Conservation (phyloP, 2,113 vertebrate species). For the Gambusia affinis region DNA sequence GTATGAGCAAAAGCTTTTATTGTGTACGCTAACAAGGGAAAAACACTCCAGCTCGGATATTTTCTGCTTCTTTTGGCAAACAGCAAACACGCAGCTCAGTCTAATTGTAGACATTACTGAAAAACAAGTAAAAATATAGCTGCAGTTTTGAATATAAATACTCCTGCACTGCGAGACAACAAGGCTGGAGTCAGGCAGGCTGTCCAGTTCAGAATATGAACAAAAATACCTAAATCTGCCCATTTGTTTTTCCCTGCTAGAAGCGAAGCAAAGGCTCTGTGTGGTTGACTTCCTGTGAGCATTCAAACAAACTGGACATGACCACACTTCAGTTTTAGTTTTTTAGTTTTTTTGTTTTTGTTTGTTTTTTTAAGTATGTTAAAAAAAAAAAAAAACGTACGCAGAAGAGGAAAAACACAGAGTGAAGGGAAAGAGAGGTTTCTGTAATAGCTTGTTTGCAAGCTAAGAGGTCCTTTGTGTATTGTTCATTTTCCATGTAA, state of each 20-base stretch:
- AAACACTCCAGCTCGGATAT: slow-evolving; percentile 8
- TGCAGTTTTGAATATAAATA: slow-evolving; percentile 14
- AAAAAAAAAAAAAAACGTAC: too few relatives aligned
- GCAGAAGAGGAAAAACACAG: slow-evolving; percentile 10
- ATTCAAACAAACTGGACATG: slow-evolving; percentile 6
- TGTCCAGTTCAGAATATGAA: slow-evolving; percentile 13
- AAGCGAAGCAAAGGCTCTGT: not conserved
- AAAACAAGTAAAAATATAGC: slow-evolving; percentile 37
- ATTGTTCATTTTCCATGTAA: slow-evolving; percentile 24
- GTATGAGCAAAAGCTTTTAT: not conserved
- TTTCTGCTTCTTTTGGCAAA: slow-evolving; percentile 14
- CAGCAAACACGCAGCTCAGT: slow-evolving; percentile 46
- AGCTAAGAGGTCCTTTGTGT: slow-evolving; percentile 45
- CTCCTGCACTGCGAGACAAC: not conserved
- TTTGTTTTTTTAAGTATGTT: not conserved
- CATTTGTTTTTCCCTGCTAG: slow-evolving; percentile 11
- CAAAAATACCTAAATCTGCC: not conserved
- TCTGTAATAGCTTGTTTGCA: slow-evolving; percentile 41
- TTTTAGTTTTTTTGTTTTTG: not conserved
- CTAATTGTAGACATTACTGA: slow-evolving; percentile 57
- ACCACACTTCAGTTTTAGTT: slow-evolving; percentile 1
- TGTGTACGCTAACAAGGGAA: not conserved
- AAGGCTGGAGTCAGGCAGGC: not conserved
- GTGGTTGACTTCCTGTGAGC: slow-evolving; percentile 3
- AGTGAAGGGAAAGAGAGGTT: not conserved